Evolutionary conservation across 2,113 vertebrate species (phyloP).

Genomic region (Poeciliopsis retropinna): DNA sequence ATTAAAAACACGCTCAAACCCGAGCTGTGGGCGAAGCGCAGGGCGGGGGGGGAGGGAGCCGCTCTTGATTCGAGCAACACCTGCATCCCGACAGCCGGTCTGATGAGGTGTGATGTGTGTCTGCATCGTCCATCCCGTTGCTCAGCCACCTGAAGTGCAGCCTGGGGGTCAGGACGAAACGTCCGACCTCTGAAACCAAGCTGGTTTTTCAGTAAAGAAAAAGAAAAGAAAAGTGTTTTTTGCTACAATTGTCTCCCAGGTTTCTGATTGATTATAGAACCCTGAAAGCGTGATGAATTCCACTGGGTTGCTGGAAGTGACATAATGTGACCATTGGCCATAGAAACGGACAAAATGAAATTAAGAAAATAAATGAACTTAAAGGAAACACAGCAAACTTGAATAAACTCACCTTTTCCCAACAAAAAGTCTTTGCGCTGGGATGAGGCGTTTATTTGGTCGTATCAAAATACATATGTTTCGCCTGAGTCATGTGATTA

Average conservation of each 20-base stretch:
- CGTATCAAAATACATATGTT: too few relatives aligned
- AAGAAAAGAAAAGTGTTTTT: background rate
- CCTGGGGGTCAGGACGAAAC: slow-evolving; percentile 36
- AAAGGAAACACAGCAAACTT: too few relatives aligned
- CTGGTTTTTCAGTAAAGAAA: slow-evolving; percentile 27
- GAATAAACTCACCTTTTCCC: too few relatives aligned
- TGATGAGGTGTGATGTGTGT: slow-evolving; percentile 61
- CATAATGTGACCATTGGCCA: background rate
- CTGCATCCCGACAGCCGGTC: slow-evolving; percentile 60
- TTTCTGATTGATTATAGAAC: background rate
- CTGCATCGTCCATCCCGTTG: slow-evolving; percentile 32
- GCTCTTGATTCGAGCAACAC: slow-evolving; percentile 49
- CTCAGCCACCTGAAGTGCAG: slow-evolving; percentile 32
- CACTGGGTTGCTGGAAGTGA: background rate
- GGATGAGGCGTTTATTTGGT: too few relatives aligned
- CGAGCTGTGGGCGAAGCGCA: slow-evolving; percentile 35
- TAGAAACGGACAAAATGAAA: too few relatives aligned
- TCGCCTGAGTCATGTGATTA: too few relatives aligned
- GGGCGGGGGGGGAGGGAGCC: slow-evolving; percentile 29
- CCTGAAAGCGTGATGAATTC: background rate
- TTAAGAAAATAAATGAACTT: too few relatives aligned
- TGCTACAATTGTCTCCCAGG: background rate
- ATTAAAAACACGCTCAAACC: slow-evolving; percentile 17
- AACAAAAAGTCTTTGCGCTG: too few relatives aligned
- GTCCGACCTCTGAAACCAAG: slow-evolving; percentile 28